phyloP scores from a whole-genome alignment of 2,888 invertebrate genomes.

The Drosophila infuscata region DNA sequence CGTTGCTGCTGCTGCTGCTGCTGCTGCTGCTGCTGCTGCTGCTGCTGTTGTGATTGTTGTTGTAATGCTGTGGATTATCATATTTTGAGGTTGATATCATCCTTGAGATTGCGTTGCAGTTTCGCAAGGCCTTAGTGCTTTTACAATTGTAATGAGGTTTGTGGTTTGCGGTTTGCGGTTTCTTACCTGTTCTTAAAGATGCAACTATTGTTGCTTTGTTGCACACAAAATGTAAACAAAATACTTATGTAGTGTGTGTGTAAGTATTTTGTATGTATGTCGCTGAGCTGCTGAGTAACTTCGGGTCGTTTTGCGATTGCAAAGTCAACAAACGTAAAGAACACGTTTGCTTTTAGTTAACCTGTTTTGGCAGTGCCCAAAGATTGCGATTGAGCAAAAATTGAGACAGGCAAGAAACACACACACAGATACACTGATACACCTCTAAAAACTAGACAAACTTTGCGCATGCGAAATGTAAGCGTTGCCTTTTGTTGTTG shows the following conservation, averaged over 20 bases:
- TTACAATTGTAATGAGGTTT: constrained; percentile 41
- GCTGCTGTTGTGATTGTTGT: constrained; percentile 18
- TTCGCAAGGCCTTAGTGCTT: constrained; percentile 48
- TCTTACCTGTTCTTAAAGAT: constrained; percentile 59
- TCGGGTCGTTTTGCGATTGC: constrained; percentile 64
- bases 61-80: constrained; percentile 48
- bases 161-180: constrained; percentile 15
- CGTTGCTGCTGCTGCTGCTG: constrained; percentile 26
- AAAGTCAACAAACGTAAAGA: constrained; percentile 75
- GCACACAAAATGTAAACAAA: constrained; percentile 52
- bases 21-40: constrained; percentile 11
- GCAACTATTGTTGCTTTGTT: constrained; percentile 33
- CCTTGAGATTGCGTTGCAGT: constrained; percentile 57
- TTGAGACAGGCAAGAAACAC: constrained; percentile 57
- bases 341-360: constrained; percentile 78
- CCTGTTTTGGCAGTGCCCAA: constrained; percentile 77
- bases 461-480: constrained; percentile 64
- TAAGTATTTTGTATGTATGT: constrained; percentile 12
- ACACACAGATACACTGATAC: constrained; percentile 39
- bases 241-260: constrained; percentile 32
- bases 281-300: constrained; percentile 55
- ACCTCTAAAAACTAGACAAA: constrained; percentile 53
- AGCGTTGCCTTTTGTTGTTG: constrained; percentile 35
- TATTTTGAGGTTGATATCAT: constrained; percentile 51
- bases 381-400: constrained; percentile 79